Percentiles rank a stretch among this genome's conserved stretches.
Conservation (phyloP, 2,113 vertebrate genomes). For the Caretta caretta region DNA sequence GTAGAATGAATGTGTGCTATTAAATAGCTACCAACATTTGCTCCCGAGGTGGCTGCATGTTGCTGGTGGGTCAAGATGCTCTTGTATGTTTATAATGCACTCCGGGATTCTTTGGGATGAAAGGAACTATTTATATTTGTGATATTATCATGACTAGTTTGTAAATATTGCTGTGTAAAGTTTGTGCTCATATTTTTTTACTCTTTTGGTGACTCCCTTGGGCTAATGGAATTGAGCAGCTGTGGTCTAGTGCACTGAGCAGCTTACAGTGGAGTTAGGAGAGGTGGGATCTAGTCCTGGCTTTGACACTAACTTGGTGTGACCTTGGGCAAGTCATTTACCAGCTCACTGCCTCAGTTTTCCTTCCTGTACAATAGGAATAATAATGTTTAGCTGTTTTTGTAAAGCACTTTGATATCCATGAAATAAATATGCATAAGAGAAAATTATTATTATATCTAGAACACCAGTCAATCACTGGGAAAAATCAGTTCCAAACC, state of each 20-base stretch:
- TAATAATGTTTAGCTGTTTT: background rate
- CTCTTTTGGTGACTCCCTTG: background rate
- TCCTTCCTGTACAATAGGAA: background rate
- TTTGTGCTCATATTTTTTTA: background rate
- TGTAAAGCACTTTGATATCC: background rate
- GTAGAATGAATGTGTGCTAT: background rate
- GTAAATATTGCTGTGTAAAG: background rate
- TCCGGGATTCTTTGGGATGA: background rate
- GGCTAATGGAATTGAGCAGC: background rate
- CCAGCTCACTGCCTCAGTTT: background rate
- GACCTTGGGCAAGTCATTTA: background rate
- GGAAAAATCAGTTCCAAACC: background rate
- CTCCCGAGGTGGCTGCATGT: background rate
- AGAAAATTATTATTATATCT: background rate
- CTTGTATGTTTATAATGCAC: background rate
- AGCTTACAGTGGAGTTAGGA: background rate
- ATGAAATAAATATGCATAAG: background rate
- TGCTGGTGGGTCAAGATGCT: background rate
- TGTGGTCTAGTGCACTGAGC: background rate
- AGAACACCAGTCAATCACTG: background rate
- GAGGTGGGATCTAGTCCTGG: background rate
- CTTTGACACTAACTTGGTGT: background rate
- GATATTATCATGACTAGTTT: background rate
- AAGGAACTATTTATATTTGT: background rate
- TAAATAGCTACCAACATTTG: background rate